Conservation (phyloP, 2,888 invertebrate genomes). For the Diploptera punctata region DNA sequence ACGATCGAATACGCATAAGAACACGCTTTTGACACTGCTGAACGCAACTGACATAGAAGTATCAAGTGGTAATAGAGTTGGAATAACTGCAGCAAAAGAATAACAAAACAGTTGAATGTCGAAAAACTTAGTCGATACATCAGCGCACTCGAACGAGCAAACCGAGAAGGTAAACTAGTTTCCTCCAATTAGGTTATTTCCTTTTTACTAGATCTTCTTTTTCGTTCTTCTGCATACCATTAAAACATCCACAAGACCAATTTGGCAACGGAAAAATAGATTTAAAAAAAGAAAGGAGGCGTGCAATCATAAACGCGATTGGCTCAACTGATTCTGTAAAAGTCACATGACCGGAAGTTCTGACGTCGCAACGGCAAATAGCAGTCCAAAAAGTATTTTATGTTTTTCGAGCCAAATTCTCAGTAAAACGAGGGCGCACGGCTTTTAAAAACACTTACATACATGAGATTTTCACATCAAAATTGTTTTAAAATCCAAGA, state of each 20-base stretch:
- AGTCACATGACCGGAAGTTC: constrained; percentile 26
- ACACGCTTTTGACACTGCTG: neutral
- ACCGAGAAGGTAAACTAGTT: constrained; percentile 20
- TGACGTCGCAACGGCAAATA: constrained; percentile 16
- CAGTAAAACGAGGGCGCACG: too few relatives aligned
- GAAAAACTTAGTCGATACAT: constrained; percentile 30
- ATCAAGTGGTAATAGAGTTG: constrained; percentile 19
- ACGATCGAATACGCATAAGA: neutral
- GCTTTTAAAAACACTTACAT: too few relatives aligned
- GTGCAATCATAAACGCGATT: constrained; percentile 21
- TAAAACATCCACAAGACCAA: constrained; percentile 36
- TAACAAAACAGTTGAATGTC: constrained; percentile 33
- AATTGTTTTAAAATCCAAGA: too few relatives aligned
- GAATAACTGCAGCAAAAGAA: neutral
- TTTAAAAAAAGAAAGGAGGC: constrained; percentile 30
- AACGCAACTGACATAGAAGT: constrained; percentile 7
- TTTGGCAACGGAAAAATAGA: constrained; percentile 32
- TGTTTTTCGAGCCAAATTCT: neutral
- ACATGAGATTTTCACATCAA: too few relatives aligned
- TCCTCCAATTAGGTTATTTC: constrained; percentile 19
- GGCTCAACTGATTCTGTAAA: constrained; percentile 18
- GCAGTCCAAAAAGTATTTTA: neutral
- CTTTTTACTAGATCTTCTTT: constrained; percentile 18
- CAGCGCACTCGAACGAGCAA: constrained; percentile 36
- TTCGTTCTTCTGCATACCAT: constrained; percentile 29